These are phyloP conservation scores for Cynocephalus volans DNA, from an alignment of 2,113 vertebrate genomes.

Conservation along the genomic window DNA sequence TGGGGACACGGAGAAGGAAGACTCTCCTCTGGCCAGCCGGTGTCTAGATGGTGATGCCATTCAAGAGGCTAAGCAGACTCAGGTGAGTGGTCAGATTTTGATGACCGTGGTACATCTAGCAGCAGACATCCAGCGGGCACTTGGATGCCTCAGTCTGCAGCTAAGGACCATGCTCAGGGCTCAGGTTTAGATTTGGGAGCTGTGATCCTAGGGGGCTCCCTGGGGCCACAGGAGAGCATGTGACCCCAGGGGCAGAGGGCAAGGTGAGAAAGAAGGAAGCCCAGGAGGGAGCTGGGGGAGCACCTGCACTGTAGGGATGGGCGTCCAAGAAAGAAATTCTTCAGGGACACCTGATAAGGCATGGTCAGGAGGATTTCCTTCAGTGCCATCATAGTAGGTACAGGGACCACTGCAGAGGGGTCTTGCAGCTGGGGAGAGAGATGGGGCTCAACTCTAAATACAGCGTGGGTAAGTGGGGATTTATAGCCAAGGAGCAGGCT, in stretches of 20 bases:
- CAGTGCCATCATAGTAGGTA: neutral
- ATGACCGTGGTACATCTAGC: rapidly evolving
- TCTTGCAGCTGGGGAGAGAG: neutral
- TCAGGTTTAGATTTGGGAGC: neutral
- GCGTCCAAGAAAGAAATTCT: neutral
- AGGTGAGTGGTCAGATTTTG: neutral
- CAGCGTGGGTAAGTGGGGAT: neutral
- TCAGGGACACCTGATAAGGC: rapidly evolving
- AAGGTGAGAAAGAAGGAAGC: neutral
- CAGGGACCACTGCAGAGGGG: too few relatives aligned
- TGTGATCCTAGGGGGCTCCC: neutral
- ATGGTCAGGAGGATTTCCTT: neutral
- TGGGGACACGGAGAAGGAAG: neutral
- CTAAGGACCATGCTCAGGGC: neutral
- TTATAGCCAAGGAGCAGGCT: neutral
- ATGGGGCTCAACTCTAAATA: neutral
- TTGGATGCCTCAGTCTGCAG: neutral
- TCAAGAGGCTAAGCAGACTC: neutral
- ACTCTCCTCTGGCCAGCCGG: neutral
- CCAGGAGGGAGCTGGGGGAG: neutral
- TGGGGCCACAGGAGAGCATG: neutral
- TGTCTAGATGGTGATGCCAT: neutral
- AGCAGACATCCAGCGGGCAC: neutral
- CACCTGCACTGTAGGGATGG: neutral
- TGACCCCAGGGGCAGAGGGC: neutral